Percentiles rank a stretch among this genome's conserved stretches.
phyloP scores from a whole-genome alignment of 2,797 vertebrate species.

The Pogoniulus pusillus region DNA sequence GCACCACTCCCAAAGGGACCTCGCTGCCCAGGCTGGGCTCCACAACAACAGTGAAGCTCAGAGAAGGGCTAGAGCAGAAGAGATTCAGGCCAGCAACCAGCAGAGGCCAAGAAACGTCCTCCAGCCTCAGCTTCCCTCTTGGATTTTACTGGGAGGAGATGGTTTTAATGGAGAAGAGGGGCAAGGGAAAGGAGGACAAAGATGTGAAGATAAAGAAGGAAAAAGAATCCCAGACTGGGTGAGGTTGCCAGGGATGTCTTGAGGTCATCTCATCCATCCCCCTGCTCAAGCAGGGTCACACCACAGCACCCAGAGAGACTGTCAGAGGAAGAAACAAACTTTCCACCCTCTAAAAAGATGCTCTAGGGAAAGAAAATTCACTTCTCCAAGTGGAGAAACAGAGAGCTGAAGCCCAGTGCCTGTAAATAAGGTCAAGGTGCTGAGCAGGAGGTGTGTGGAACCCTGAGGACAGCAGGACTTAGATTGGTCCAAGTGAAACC shows the following conservation, averaged over 20 bases:
- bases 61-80: background rate
- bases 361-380: background rate
- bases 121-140: background rate
- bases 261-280: background rate
- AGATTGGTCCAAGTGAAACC: background rate
- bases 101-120: background rate
- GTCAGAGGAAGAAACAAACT: background rate
- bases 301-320: background rate
- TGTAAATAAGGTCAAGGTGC: accelerated
- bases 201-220: too few relatives aligned
- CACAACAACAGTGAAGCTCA: accelerated
- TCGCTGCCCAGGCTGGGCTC: background rate
- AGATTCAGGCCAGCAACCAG: background rate
- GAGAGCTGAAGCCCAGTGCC: background rate
- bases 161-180: background rate
- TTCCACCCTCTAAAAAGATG: background rate
- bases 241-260: background rate
- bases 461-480: background rate
- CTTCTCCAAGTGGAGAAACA: background rate
- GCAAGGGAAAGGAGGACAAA: too few relatives aligned
- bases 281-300: background rate
- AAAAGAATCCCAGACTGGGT: accelerated
- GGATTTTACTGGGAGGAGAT: background rate
- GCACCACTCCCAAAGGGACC: background rate
- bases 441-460: background rate